Evolutionary conservation across 2,888 invertebrate species (phyloP).

Genomic region (Drosophila merina): DNA sequence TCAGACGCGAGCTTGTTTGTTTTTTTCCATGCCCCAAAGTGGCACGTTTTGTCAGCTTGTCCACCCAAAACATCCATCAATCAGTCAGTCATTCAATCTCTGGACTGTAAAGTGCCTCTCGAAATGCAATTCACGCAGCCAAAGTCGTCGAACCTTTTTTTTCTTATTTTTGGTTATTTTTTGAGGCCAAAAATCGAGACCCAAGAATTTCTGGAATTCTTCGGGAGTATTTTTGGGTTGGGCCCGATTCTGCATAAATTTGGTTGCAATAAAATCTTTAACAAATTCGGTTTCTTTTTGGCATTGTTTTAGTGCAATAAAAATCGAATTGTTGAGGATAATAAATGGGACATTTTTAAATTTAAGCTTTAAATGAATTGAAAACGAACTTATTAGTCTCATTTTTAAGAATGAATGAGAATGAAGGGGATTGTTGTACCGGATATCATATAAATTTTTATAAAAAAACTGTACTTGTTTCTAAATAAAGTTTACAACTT

Average conservation of each 20-base stretch:
- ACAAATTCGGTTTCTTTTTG: too few species aligned
- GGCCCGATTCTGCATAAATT: background rate
- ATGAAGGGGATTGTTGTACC: too few species aligned
- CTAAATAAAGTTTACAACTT: too few species aligned
- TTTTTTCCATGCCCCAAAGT: background rate
- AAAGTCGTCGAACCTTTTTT: conserved; percentile 62
- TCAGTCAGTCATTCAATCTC: background rate
- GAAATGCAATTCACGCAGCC: conserved; percentile 48
- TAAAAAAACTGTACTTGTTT: too few species aligned
- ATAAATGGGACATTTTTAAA: too few species aligned
- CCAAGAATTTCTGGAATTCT: background rate
- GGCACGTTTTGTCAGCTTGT: conserved; percentile 13
- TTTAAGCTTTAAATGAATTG: too few species aligned
- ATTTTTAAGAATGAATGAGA: too few species aligned
- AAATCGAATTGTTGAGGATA: too few species aligned
- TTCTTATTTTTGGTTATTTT: background rate
- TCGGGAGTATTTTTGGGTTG: background rate
- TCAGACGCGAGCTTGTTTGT: conserved; percentile 3
- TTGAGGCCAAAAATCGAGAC: background rate
- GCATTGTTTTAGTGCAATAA: too few species aligned
- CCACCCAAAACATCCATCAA: background rate
- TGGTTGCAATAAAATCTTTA: background rate
- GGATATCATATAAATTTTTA: too few species aligned
- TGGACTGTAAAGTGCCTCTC: conserved; percentile 51
- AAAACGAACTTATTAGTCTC: too few species aligned